Base-by-base conservation (phyloP, 2,113 vertebrate genomes). In the Seriola rivoliana region DNA sequence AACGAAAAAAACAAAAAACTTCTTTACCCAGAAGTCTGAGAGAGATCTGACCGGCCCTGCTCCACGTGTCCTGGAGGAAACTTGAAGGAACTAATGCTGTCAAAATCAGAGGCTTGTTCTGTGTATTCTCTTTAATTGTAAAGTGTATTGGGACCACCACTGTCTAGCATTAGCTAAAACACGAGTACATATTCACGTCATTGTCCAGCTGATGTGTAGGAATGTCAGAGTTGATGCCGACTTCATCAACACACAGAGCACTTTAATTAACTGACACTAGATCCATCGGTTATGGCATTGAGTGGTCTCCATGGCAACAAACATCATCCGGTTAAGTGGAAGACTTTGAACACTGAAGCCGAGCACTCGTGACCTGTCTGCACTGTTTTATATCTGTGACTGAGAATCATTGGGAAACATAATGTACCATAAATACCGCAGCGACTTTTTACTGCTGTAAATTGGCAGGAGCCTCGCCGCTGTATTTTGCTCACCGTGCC, bases 261-360 rank as follows among this genome's bases (percentile, higher is more conserved):
- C 13, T 76, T 71, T 82, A 80, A 82, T 73, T 63, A 81, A 71
- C 71, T 52, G 75, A 25, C 66, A 59, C 65, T 29, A 19, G 38
- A 69, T 64, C 67, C 58, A 48, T 29, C 8, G 8, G 42, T 57
- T 57, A 1, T 63, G 54, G 71, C 58, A 2, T 34, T 36, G n/a
- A 65, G 70, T 44, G 69, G 82, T 85, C 23, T 78, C 85, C 88
- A 88, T 72, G 60, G 80, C 55, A 84, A 90, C 85, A 81, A 23
- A 62, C 65, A 55, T 77, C 82, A 6, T 8, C 14, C 21, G 29
- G 48, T 23, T 4, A 29, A 76, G 54, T 40, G 54, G 70, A 55
- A 67, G 74, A 23, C 40, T 7, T 44, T 38, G 48, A 69, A 50
- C 40, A 36, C 63, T 0, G 62, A 38, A 17, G 36, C 57, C 7